Percentiles rank a stretch among this genome's conserved stretches.
These are phyloP conservation scores for Zophobas atratus DNA, from an alignment of 1,140 invertebrate species.

Conservation along the genomic window DNA sequence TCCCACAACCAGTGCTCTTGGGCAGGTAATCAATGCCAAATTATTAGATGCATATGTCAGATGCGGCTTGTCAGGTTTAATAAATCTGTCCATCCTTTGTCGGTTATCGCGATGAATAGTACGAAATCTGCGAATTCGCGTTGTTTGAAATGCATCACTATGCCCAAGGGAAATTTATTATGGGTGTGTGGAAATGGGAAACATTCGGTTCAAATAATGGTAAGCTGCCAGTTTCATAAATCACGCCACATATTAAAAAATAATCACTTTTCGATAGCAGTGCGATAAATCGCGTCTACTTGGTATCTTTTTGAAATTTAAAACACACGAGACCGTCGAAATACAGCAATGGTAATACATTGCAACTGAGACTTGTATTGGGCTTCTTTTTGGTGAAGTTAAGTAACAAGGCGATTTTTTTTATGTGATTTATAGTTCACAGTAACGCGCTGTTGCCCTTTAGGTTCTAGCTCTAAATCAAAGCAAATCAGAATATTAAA, in stretches of 20 bases:
- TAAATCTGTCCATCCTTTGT: conserved; percentile 38
- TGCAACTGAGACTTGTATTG: not conserved
- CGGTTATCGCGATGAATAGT: conserved; percentile 27
- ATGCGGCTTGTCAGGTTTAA: conserved; percentile 34
- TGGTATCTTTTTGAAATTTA: conserved; percentile 25
- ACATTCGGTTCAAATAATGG: conserved; percentile 34
- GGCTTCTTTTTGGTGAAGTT: not conserved
- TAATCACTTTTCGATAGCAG: conserved; percentile 31
- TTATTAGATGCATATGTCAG: conserved; percentile 41
- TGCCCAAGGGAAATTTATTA: conserved; percentile 38
- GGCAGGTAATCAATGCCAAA: conserved; percentile 38
- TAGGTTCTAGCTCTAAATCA: conserved; percentile 39
- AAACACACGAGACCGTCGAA: conserved; percentile 6
- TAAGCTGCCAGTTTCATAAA: conserved; percentile 38
- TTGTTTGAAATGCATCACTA: conserved; percentile 33
- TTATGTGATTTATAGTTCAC: conserved; percentile 33
- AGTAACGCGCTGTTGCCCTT: conserved; percentile 38
- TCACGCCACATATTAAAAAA: conserved; percentile 28
- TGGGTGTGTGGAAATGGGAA: conserved; percentile 31
- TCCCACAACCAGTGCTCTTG: conserved; percentile 10
- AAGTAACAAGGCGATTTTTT: conserved; percentile 33
- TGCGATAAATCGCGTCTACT: conserved; percentile 21
- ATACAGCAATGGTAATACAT: not conserved
- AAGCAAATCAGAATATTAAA: conserved; percentile 49
- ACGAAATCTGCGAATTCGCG: conserved; percentile 33